Base-by-base conservation (phyloP, 2,797 vertebrate genomes). In the Enteromius viviparus region DNA sequence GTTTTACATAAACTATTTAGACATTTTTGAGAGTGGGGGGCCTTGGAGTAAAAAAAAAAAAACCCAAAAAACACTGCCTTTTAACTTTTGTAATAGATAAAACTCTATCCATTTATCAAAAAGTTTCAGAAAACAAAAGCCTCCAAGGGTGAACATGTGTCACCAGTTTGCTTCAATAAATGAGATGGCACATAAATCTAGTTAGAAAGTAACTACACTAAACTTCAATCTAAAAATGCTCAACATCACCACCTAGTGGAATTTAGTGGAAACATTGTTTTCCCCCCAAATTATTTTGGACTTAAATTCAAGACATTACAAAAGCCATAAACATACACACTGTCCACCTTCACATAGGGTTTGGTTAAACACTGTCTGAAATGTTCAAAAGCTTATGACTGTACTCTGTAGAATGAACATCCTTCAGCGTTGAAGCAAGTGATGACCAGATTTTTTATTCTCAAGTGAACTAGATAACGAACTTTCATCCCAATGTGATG, bases 211-310 rank as follows among this genome's bases (percentile, higher is more conserved):
- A 47, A 26, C n/a, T 58, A 58, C n/a, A 12, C 4, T 3, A 53
- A n/a, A 26, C 37, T 60, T 29, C 8, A 66, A 23, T 53, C 29
- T 4, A 40, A 80, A 71, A 71, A 55, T 19, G 40, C 21, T 66
- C 15, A 66, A 53, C 71, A 75, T 19, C 23, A 32, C 71, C 80
- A 75, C 32, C 71, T 37, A 29, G 32, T 65, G 76, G 76, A 6
- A 49, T 4, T 47, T 7, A 75, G 47, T 65, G 76, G 60, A 45
- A 77, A 21, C 15, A 12, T 45, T 5, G 0, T 42, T 76, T n/a
- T 37, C 17, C 7, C 19, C n/a, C 32, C 19, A 76, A 42, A 58
- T 34, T 23, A 42, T 6, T 58, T 58, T 29, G 11, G 69, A 76
- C n/a, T 29, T 4, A 34, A 21, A 29, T 49, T 34, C 11, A 78